Base-by-base conservation (phyloP, 2,888 invertebrate genomes). In the Caenorhabditis drosophilae region DNA sequence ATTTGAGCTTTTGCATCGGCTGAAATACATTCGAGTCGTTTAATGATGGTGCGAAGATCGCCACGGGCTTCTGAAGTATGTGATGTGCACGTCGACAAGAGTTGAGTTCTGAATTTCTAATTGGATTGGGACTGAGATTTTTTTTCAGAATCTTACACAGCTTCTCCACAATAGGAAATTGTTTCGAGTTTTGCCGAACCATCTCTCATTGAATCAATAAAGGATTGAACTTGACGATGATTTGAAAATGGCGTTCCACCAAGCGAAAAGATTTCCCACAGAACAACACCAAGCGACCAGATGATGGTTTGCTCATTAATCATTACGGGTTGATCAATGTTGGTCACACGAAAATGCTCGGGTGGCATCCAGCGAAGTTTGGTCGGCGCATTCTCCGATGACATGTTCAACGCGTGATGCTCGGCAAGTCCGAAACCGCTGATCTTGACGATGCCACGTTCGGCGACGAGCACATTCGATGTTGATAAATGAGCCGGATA, bases 401-500 rank as follows among this genome's bases (percentile, higher is more conserved):
- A 34, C 44, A 50, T 52, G 18, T 59, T 60, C 1, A 57, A 41
- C 2, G 67, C 58, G 27, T 55, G 48, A 36, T 63, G 62, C 15
- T 70, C 66, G 4, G 62, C 66, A 1, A 70, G 45, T 6, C 70
- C 70, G 27, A 70, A 67, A 11, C 66, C 67, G 40, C 59, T 48
- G 31, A 70, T 67, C 27, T 67, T 66, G 1, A 70, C 70, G 23
- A 60, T 58, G 23, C 70, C 70, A 47, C 70, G 49, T 27, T 70
- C 70, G 23, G 66, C 70, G 11, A 70, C 52, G 9, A 70, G 42
- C 1, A 70, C 61, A 40, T 70, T 70, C 23, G 62, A 57, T 12
- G 70, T 50, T 2, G 57, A 55, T 15, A 70, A 40, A 52, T 62
- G 63, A 9, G 36, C 7, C 16, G 66, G 66, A 26, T 54, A 56